A percentile compares a stretch with the other conserved stretches of the same genome.
phyloP scores from a whole-genome alignment of 2,113 vertebrate genomes.

The Eudyptes chrysolophus region DNA sequence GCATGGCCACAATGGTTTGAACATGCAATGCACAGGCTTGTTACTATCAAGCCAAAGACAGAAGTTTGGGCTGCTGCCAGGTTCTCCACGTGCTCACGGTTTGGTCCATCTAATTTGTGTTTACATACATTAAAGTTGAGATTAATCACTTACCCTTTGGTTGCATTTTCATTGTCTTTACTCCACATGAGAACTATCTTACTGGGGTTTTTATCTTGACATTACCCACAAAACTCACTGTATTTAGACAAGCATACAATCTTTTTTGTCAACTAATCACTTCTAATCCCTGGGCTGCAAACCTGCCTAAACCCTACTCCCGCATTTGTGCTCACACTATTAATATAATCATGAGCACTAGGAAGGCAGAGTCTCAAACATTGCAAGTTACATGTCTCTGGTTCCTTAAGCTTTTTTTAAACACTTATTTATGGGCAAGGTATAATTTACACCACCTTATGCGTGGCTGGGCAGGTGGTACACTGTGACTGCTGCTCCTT shows the following conservation, averaged over 20 bases:
- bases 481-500: conserved; percentile 9
- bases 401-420: conserved; percentile 62
- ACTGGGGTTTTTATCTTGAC: background rate
- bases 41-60: background rate
- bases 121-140: background rate
- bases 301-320: background rate
- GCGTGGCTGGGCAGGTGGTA: conserved; percentile 36
- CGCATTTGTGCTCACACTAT: background rate
- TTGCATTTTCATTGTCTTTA: background rate
- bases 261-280: background rate
- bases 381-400: conserved; percentile 2
- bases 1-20: background rate
- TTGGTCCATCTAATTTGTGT: background rate
- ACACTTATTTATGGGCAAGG: conserved; percentile 59
- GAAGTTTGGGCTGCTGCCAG: background rate
- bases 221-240: background rate
- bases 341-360: conserved; percentile 20
- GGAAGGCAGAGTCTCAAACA: conserved; percentile 15
- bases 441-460: conserved; percentile 58
- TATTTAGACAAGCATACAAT: background rate
- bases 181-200: background rate
- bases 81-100: background rate
- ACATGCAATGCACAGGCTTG: background rate
- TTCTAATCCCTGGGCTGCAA: background rate
- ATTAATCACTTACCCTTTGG: background rate